phyloP scores from a whole-genome alignment of 2,797 vertebrate genomes.

The Hippocampus kuda region DNA sequence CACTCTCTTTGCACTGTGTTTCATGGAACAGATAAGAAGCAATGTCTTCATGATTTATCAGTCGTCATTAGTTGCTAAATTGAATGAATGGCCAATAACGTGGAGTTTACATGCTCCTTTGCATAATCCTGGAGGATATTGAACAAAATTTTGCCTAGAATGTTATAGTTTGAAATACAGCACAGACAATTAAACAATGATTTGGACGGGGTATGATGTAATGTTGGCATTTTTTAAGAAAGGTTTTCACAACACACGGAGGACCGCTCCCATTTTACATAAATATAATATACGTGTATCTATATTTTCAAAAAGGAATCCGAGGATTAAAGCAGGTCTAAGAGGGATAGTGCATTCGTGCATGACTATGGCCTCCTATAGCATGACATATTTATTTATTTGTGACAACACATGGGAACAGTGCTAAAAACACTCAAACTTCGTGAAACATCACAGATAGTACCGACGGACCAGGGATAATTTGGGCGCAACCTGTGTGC shows the following conservation, averaged over 20 bases:
- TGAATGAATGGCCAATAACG: not conserved
- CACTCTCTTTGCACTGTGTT: not conserved
- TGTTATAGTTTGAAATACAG: not conserved
- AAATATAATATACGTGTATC: too few relatives aligned
- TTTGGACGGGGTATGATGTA: not conserved
- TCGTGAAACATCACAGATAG: not conserved
- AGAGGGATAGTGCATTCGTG: not conserved
- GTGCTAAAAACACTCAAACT: not conserved
- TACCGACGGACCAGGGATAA: not conserved
- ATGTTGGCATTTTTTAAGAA: not conserved
- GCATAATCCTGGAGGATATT: not conserved
- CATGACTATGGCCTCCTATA: not conserved
- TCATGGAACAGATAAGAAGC: not conserved
- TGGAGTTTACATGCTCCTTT: not conserved
- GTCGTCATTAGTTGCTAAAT: not conserved
- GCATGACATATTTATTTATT: not conserved
- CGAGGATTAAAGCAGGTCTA: not conserved
- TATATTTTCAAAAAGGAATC: not conserved
- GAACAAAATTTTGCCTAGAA: not conserved
- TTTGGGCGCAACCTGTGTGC: too few relatives aligned
- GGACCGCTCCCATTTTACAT: not conserved
- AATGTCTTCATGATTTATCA: not conserved
- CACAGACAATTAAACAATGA: not conserved
- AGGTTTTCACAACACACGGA: not conserved
- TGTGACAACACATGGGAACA: not conserved